These are phyloP conservation scores for Elephantulus edwardii DNA, from an alignment of 2,113 vertebrate genomes.

Conservation along the genomic window DNA sequence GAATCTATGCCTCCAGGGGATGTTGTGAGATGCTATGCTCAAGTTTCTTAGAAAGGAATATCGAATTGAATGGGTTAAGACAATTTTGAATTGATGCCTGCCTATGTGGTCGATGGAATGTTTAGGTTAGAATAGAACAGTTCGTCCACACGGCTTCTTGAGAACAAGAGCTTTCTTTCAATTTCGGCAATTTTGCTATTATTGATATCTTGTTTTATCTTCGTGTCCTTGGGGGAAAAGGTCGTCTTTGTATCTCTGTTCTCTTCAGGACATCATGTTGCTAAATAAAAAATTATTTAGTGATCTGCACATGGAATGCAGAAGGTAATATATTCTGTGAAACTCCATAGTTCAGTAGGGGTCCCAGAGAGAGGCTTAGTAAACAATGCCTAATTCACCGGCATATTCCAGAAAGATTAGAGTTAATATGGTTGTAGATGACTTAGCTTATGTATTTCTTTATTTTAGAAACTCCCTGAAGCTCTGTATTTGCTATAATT, in stretches of 20 bases:
- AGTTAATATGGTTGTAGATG: slow-evolving; percentile 58
- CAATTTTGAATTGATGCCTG: neutral
- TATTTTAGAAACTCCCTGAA: neutral
- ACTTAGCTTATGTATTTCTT: slow-evolving; percentile 8
- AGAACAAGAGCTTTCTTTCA: neutral
- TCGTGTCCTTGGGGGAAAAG: slow-evolving; percentile 18
- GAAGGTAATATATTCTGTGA: slow-evolving; percentile 50
- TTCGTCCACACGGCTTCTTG: neutral
- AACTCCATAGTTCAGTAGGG: slow-evolving; percentile 24
- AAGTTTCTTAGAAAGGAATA: slow-evolving; percentile 18
- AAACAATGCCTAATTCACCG: slow-evolving; percentile 51
- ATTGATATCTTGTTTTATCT: slow-evolving; percentile 29
- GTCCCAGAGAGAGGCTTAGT: slow-evolving; percentile 25
- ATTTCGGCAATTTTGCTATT: neutral
- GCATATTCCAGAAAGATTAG: neutral
- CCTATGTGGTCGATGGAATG: neutral
- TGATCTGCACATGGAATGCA: slow-evolving; percentile 6
- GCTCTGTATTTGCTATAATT: slow-evolving; percentile 22
- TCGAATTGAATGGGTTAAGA: neutral
- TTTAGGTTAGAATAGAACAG: neutral
- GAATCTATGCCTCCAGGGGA: neutral
- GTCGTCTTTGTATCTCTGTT: slow-evolving; percentile 45
- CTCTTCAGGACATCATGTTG: slow-evolving; percentile 42
- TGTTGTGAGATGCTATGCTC: neutral
- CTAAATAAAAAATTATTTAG: slow-evolving; percentile 55